Conservation (phyloP, 2,797 vertebrate genomes). For the Sebastes steindachneri region DNA sequence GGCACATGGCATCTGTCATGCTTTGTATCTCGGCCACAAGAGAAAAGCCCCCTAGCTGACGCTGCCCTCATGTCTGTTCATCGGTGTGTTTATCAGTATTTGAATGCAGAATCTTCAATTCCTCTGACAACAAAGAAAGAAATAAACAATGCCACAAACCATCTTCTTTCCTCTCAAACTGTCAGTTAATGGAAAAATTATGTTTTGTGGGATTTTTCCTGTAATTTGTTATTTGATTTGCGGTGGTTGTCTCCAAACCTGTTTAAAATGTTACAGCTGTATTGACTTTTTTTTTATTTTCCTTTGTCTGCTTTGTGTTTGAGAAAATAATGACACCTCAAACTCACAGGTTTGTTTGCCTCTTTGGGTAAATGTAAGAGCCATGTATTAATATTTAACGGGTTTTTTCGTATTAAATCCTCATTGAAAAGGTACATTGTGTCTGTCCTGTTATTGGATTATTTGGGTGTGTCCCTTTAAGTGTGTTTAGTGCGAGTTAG, state of each 20-base stretch:
- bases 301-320: neutral
- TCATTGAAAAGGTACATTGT: no score
- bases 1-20: conserved; percentile 38
- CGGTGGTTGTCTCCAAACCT: neutral
- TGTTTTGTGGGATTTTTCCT: neutral
- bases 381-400: neutral
- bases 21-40: neutral
- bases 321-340: neutral
- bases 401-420: no score
- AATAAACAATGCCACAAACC: neutral
- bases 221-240: neutral
- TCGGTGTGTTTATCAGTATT: neutral
- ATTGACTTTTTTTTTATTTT: neutral
- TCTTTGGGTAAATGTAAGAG: neutral
- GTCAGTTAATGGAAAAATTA: neutral
- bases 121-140: neutral
- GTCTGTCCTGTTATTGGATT: neutral
- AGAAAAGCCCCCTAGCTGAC: neutral
- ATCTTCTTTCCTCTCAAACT: neutral
- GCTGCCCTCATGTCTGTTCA: neutral
- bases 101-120: neutral
- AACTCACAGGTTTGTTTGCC: neutral
- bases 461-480: neutral
- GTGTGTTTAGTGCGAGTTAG: neutral
- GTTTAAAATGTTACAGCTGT: neutral